Evolutionary conservation across 2,113 vertebrate genomes (phyloP).

Genomic region (Gallinago jamesoni): DNA sequence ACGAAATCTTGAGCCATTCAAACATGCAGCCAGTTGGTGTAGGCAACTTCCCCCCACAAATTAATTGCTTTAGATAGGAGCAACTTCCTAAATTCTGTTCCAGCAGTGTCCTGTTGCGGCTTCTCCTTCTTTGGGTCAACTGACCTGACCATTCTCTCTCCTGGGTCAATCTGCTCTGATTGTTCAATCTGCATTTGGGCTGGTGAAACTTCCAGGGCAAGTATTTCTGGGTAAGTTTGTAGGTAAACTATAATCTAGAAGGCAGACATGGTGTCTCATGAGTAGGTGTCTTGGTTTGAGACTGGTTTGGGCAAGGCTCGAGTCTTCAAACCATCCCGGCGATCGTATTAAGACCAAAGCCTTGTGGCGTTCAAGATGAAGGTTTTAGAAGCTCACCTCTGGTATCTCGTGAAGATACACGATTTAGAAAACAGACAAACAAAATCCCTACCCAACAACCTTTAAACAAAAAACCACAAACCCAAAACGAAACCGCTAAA

Average conservation of each 20-base stretch:
- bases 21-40: fast-evolving
- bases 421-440: not conserved
- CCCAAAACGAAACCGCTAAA: not conserved
- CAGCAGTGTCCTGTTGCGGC: not conserved
- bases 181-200: not conserved
- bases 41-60: fast-evolving
- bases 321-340: not conserved
- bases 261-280: not conserved
- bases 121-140: not conserved
- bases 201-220: not conserved
- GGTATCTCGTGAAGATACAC: not conserved
- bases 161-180: not conserved
- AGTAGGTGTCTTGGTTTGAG: not conserved
- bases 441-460: not conserved
- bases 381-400: not conserved
- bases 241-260: not conserved
- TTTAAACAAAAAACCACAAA: not conserved
- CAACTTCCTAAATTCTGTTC: not conserved
- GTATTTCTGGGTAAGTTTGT: not conserved
- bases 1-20: not conserved
- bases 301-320: not conserved
- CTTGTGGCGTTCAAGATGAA: not conserved
- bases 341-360: not conserved
- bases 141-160: not conserved
- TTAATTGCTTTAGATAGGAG: not conserved